These are phyloP conservation scores for Diplosoma virens DNA, from an alignment of 23 tunicate species.

Conservation along the genomic window DNA sequence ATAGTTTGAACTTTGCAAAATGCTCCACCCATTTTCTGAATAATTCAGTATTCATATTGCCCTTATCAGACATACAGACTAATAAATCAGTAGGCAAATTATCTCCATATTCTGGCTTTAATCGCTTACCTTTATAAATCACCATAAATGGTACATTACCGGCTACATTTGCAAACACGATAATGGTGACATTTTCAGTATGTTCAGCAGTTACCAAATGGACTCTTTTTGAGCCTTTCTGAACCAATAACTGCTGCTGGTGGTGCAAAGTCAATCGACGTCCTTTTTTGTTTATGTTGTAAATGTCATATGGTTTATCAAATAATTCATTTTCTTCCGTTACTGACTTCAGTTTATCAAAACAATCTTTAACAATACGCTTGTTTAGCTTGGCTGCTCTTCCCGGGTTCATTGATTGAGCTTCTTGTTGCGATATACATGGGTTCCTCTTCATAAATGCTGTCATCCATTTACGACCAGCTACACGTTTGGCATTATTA, in stretches of 20 bases:
- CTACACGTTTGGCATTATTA: too few species aligned
- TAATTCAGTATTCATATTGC: conserved; percentile 13
- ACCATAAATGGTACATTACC: conserved; percentile 24
- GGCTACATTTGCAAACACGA: conserved; percentile 29
- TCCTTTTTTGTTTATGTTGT: conserved; percentile 22
- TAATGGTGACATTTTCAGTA: conserved; percentile 28
- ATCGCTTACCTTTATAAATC: conserved; percentile 23
- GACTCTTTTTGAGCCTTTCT: conserved; percentile 16
- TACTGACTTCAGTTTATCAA: conserved; percentile 12
- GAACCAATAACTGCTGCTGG: conserved; percentile 15
- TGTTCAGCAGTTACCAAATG: conserved; percentile 27
- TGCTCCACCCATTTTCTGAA: conserved; percentile 12
- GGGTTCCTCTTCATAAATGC: conserved; percentile 13
- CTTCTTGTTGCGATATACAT: neutral
- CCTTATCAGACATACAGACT: conserved; percentile 31
- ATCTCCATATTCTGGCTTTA: conserved; percentile 24
- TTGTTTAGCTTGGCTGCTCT: conserved; percentile 7
- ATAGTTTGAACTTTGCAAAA: conserved; percentile 25
- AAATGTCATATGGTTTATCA: conserved; percentile 8
- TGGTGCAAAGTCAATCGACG: conserved; percentile 19
- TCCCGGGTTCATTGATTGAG: conserved; percentile 23
- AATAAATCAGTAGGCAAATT: conserved; percentile 11
- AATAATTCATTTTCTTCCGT: conserved; percentile 5
- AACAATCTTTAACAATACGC: conserved; percentile 12
- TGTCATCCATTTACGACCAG: conserved; percentile 11